Base-by-base conservation (phyloP, 2,113 vertebrate genomes). In the Oreotrochilus melanogaster region DNA sequence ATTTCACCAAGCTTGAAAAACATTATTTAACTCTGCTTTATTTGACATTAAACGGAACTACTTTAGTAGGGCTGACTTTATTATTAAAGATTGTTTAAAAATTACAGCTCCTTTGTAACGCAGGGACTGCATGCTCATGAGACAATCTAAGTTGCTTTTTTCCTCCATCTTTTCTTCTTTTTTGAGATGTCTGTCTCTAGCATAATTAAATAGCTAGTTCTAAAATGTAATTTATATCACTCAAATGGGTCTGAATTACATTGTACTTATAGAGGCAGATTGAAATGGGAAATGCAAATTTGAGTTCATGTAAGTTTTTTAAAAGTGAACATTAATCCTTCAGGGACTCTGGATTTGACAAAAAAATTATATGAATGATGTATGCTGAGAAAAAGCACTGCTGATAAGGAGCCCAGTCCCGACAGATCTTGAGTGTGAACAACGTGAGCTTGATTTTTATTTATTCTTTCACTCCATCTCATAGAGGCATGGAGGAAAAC, bases 201-300 rank as follows among this genome's bases (percentile, higher is more conserved):
- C 13, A 93, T 81, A 95, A 88, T 92, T 93, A 95, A 72, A 64
- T 86, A 84, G 67, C 43, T 90, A 37, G 51, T 92, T 93, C 78
- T 92, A 83, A 97, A 95, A 75, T 91, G 66, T 62, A 96, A 91
- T 96, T 94, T 92, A 76, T 95, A 95, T 97, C 39, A 93, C 51
- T 82, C 60, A 94, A 62, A 92, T 78, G 21, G 18, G n/a, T 76
- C 91, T 78, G 87, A 78, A 92, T 94, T 88, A 85, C 45, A 28
- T 72, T 89, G 19, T 87, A 88, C 39, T 94, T 83, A 86, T 33
- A 90, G 24, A 93, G 48, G 76, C 47, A 86, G 35, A 69, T 19
- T 79, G 50, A 93, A 91, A 95, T 42, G 54, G 27, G 33, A 96
- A 95, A 97, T 88, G 91, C 45, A 92, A 64, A 97, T 88, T 50